phyloP scores from a whole-genome alignment of 2,888 invertebrate species.

The Junonia oenone region DNA sequence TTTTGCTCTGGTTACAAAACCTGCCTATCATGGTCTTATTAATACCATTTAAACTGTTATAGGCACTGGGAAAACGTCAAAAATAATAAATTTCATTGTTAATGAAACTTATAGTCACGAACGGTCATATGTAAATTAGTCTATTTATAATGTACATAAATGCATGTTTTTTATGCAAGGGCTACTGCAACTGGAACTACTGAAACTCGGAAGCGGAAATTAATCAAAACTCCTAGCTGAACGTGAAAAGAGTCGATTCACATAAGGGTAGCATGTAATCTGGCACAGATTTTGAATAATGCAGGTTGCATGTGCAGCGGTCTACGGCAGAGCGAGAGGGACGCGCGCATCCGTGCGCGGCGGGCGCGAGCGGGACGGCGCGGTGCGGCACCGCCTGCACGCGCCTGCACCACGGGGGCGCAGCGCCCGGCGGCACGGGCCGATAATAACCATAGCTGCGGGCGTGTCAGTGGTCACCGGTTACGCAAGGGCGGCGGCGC shows the following conservation, averaged over 20 bases:
- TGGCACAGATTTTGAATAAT: conserved; percentile 50
- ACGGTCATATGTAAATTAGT: background rate
- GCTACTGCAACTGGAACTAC: background rate
- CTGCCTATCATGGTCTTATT: background rate
- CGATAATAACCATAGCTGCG: conserved; percentile 45
- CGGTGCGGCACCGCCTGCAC: conserved; percentile 49
- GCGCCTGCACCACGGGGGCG: conserved; percentile 5
- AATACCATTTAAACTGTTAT: background rate
- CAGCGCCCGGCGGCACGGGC: conserved; percentile 11
- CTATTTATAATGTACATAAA: background rate
- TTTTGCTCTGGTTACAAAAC: background rate
- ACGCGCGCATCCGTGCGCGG: conserved; percentile 33
- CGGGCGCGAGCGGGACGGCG: conserved; percentile 52
- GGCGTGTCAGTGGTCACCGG: conserved; percentile 52
- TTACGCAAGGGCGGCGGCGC: conserved; percentile 59
- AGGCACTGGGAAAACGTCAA: background rate
- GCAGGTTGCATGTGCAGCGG: conserved; percentile 65
- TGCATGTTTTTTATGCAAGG: background rate
- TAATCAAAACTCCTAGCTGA: conserved; percentile 18
- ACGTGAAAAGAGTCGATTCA: conserved; percentile 30
- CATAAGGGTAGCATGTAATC: conserved; percentile 34
- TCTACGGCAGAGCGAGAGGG: conserved; percentile 50
- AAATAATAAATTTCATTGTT: background rate
- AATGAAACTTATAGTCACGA: background rate
- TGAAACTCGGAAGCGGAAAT: conserved; percentile 3